A percentile compares a stretch with the other conserved stretches of the same genome.
phyloP scores from a whole-genome alignment of 2,888 invertebrate species.

The Caenorhabditis drosophilae region DNA sequence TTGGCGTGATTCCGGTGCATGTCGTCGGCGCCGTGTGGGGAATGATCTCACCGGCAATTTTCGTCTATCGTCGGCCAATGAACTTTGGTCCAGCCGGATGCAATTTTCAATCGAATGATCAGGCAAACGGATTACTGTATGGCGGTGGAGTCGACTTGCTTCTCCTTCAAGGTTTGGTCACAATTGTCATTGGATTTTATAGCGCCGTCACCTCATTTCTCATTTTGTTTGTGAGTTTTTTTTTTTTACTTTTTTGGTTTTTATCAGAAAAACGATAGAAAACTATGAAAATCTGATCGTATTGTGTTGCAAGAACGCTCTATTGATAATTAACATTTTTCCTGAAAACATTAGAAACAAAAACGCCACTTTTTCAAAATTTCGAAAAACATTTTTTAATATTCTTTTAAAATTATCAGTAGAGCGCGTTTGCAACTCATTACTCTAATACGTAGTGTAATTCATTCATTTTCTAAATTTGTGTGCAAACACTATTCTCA shows the following conservation, averaged over 20 bases:
- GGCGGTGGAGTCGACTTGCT: slow-evolving; percentile 33
- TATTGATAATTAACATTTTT: not conserved
- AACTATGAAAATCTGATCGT: too few species aligned
- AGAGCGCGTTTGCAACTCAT: too few species aligned
- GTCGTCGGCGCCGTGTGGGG: slow-evolving; percentile 64
- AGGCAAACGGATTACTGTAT: slow-evolving; percentile 42
- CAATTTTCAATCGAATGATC: slow-evolving; percentile 12
- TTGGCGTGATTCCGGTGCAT: slow-evolving; percentile 64
- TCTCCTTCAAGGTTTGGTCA: slow-evolving; percentile 24
- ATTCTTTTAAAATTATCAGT: too few species aligned
- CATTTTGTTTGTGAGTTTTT: slow-evolving; percentile 36
- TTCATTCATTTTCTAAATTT: too few species aligned
- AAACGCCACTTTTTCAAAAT: too few species aligned
- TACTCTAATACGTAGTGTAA: too few species aligned
- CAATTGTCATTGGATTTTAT: slow-evolving; percentile 20
- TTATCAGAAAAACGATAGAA: too few species aligned
- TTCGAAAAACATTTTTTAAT: not conserved
- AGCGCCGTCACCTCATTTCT: slow-evolving; percentile 33
- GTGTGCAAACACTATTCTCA: too few species aligned
- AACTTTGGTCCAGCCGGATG: slow-evolving; percentile 29
- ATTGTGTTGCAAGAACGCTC: too few species aligned
- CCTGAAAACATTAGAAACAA: too few species aligned
- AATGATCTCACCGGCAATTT: slow-evolving; percentile 62
- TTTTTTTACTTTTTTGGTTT: too few species aligned
- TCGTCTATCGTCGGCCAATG: slow-evolving; percentile 47